These are phyloP conservation scores for Struthidea cinerea DNA, from an alignment of 2,113 vertebrate species.

Conservation along the genomic window DNA sequence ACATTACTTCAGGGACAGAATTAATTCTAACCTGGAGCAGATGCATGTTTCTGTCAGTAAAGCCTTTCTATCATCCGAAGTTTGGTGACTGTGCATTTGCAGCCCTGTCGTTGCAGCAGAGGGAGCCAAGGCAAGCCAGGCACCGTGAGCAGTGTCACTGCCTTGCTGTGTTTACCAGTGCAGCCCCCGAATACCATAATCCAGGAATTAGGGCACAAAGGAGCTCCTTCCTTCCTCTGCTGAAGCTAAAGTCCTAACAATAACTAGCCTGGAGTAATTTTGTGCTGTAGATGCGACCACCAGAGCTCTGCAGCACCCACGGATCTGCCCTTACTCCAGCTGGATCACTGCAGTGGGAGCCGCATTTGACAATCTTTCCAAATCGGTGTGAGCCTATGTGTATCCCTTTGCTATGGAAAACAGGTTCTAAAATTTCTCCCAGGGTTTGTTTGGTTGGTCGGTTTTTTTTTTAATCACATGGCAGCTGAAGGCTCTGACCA, in stretches of 20 bases:
- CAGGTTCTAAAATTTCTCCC: not conserved
- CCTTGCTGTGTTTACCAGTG: fast-evolving
- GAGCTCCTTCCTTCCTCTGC: not conserved
- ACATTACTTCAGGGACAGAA: not conserved
- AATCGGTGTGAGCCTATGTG: not conserved
- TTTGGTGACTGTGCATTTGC: fast-evolving
- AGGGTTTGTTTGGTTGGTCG: too few species aligned
- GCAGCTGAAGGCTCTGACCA: not conserved
- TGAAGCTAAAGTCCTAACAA: not conserved
- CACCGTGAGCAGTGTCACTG: not conserved
- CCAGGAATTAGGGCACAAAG: not conserved
- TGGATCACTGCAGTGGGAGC: not conserved
- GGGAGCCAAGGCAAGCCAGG: not conserved
- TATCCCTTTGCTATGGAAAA: not conserved
- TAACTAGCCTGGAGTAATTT: not conserved
- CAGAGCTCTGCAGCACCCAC: not conserved
- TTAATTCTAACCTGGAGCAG: not conserved
- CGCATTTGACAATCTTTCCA: not conserved
- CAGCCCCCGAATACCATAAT: not conserved
- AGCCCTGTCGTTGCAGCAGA: fast-evolving
- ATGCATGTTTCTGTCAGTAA: not conserved
- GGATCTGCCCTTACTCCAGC: not conserved
- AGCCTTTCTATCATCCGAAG: not conserved
- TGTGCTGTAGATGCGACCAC: not conserved
- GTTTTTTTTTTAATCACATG: not conserved